Base-by-base conservation (phyloP, 1,140 invertebrate genomes). In the Gryon sp. region DNA sequence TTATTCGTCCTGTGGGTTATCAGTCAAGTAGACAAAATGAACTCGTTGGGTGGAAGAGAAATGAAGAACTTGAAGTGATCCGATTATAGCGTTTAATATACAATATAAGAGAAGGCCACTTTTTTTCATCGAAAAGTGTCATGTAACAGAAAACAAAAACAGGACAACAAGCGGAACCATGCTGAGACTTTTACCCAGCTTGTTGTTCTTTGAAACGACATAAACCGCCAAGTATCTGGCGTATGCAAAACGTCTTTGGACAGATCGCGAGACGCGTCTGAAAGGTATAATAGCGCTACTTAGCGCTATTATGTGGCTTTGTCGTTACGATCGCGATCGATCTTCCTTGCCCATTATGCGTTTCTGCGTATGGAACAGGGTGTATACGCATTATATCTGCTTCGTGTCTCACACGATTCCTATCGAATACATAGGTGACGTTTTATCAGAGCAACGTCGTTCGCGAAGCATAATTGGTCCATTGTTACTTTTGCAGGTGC, bases 401-500 rank as follows among this genome's bases (percentile, higher is more conserved):
- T 30, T 26, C 41, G 32, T 20, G 50, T 46, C 50, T 34, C 52
- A 36, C 41, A 63, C 76, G 80, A 82, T 82, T 77, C 36, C 65
- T 78, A 82, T 82, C 80, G 66, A 46, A 4, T 15, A 43, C 26
- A 18, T 76, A 72, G 75, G 48, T 82, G 80, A 82, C 80, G 80
- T 77, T 78, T 82, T 82, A 82, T 82, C 80, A 69, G 50, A 52
- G 45, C 22, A 40, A 41, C 32, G 59, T 45, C 60, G 62, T 43
- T 57, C 48, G 45, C 45, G 40, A 28, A 28, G 62, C 46, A 75
- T 82, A 82, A 82, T 82, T 82, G 80, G 80, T 82, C 80, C 74
- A 82, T 82, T 82, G 80, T 82, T 82, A 62, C 26, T 38, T 55
- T 50, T 24, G 69, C 69, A 73, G 76, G 75, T 78, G 75, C 45